Percentiles rank a stretch among this genome's conserved stretches.
Evolutionary conservation across 2,888 invertebrate genomes (phyloP).

Genomic region (Resseliella maxima): DNA sequence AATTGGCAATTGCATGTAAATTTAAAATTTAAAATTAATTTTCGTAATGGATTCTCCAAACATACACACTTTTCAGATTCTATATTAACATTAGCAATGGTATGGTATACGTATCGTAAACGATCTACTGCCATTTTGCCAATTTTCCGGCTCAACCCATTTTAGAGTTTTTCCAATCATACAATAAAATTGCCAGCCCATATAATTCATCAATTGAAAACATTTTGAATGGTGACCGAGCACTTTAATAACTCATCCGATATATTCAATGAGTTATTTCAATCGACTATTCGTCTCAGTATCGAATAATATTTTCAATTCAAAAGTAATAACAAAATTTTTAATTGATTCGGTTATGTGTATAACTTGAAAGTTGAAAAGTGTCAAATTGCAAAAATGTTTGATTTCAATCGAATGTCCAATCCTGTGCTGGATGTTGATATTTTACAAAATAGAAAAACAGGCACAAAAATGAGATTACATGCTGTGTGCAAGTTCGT

Average conservation of each 20-base stretch:
- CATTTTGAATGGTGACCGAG: neutral
- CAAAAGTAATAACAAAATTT: neutral
- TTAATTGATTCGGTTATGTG: neutral
- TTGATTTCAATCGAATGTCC: neutral
- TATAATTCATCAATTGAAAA: neutral
- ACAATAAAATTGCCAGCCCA: neutral
- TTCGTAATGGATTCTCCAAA: slow-evolving; percentile 25
- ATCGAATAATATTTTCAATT: neutral
- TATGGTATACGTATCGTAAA: neutral
- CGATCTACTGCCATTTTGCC: neutral
- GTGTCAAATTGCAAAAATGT: slow-evolving; percentile 17
- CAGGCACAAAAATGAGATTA: neutral
- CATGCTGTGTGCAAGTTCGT: neutral
- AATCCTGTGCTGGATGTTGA: neutral
- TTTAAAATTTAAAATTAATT: slow-evolving; percentile 55
- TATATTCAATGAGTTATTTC: neutral
- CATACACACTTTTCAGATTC: neutral
- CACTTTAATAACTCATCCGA: neutral
- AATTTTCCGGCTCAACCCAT: too few species aligned
- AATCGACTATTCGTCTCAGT: neutral
- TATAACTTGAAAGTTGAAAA: neutral
- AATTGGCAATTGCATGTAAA: slow-evolving; percentile 51
- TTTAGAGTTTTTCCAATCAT: neutral
- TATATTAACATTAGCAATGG: too few species aligned
- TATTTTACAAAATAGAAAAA: neutral